Conservation (phyloP, 2,113 vertebrate genomes). For the Myotis brandtii region DNA sequence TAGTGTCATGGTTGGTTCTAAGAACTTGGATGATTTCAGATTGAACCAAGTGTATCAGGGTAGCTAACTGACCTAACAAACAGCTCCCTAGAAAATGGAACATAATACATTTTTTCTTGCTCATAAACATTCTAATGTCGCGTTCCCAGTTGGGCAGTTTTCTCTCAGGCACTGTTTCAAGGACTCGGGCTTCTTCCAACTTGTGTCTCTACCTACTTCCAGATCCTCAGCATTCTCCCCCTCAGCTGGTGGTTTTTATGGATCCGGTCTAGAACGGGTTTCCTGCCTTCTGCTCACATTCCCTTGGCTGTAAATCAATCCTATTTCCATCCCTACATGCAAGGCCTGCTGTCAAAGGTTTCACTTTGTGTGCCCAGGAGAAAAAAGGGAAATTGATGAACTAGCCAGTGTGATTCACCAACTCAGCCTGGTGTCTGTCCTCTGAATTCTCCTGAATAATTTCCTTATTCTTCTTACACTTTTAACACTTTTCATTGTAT, state of each 20-base stretch:
- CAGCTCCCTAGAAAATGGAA: neutral
- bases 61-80: neutral
- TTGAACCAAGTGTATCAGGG: neutral
- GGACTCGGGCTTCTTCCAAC: neutral
- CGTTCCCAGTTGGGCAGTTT: neutral
- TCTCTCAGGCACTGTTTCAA: neutral
- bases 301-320: neutral
- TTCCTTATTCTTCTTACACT: slow-evolving; percentile 12
- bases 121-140: neutral
- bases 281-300: neutral
- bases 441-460: neutral
- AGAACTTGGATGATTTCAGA: neutral
- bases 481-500: slow-evolving; percentile 4
- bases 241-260: neutral
- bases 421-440: neutral
- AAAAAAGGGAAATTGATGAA: neutral
- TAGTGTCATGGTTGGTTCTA: neutral
- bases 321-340: neutral
- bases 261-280: neutral
- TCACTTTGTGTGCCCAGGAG: neutral
- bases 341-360: neutral
- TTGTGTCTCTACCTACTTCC: neutral
- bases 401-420: neutral
- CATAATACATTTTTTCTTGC: neutral
- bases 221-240: neutral